These are phyloP conservation scores for Corythaeola cristata DNA, from an alignment of 2,113 vertebrate genomes.

Conservation along the genomic window DNA sequence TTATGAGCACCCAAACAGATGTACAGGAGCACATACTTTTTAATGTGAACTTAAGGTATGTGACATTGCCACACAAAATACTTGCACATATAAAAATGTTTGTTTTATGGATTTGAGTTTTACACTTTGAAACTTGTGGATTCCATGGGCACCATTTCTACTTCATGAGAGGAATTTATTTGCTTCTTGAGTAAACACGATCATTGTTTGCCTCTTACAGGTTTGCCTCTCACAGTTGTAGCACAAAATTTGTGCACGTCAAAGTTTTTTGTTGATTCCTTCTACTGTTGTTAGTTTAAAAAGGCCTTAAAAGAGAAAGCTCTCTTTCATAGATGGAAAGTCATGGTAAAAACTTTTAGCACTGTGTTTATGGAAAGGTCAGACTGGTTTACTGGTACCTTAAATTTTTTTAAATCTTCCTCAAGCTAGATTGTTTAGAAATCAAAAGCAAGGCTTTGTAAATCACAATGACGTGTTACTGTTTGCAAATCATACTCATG, in stretches of 20 bases:
- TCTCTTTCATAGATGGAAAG: neutral
- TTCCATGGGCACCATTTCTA: neutral
- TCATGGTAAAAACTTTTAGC: neutral
- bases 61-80: neutral
- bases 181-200: neutral
- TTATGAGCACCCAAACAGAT: neutral
- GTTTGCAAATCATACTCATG: neutral
- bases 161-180: neutral
- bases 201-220: neutral
- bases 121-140: neutral
- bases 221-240: neutral
- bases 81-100: fast-evolving
- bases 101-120: neutral
- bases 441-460: neutral
- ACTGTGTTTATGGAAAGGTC: neutral
- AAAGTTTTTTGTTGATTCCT: neutral
- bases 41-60: neutral
- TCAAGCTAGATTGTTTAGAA: neutral
- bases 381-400: neutral
- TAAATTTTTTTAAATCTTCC: neutral
- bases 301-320: neutral
- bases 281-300: neutral
- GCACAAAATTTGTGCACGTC: neutral
- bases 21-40: neutral
- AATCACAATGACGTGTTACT: neutral